phyloP scores from a whole-genome alignment of 1,140 invertebrate species.

The Penaeus japonicus region DNA sequence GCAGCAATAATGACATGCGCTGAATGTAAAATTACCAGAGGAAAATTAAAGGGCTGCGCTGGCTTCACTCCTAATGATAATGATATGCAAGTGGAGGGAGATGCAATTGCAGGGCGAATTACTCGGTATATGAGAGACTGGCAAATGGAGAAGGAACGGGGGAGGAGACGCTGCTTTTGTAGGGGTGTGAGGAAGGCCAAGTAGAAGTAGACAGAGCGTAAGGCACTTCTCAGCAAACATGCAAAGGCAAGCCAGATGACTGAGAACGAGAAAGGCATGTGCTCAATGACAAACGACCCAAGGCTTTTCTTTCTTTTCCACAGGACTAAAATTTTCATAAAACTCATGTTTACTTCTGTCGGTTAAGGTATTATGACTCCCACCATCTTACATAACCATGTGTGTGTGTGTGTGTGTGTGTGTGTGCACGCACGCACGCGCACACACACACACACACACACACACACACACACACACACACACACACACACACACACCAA shows the following conservation, averaged over 20 bases:
- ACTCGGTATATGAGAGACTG: slow-evolving; percentile 44
- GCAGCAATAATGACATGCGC: slow-evolving; percentile 43
- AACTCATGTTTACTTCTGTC: too few relatives aligned
- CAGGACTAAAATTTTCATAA: too few relatives aligned
- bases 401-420: too few relatives aligned
- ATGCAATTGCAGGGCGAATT: slow-evolving; percentile 20
- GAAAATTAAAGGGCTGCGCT: slow-evolving; percentile 51
- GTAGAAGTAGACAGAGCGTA: background rate
- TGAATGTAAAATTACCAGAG: slow-evolving; percentile 53
- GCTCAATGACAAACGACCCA: background rate
- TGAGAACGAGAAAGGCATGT: background rate
- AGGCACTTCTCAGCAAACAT: background rate
- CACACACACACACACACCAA: too few relatives aligned
- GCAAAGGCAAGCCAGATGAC: background rate
- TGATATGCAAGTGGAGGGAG: slow-evolving; percentile 41
- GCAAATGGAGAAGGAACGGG: slow-evolving; percentile 24
- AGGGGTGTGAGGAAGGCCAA: background rate
- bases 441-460: too few relatives aligned
- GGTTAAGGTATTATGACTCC: too few relatives aligned
- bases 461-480: too few relatives aligned
- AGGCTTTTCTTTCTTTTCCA: background rate
- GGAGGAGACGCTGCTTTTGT: background rate
- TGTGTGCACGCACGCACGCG: too few relatives aligned
- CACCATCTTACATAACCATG: too few relatives aligned
- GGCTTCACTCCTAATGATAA: slow-evolving; percentile 52